Evolutionary conservation across 2,113 vertebrate species (phyloP).

Genomic region (Ciconia boyciana): DNA sequence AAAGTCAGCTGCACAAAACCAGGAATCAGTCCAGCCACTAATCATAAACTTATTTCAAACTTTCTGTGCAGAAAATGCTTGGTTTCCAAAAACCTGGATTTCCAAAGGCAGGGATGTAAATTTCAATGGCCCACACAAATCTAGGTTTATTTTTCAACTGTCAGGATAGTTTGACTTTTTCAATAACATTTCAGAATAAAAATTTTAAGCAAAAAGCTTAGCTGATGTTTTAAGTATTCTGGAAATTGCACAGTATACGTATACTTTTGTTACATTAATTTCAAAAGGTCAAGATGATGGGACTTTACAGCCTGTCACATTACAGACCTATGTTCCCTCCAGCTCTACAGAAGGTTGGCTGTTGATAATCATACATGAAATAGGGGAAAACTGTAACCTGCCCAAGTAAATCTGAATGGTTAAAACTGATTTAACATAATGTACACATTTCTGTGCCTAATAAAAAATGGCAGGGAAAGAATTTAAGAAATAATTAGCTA

Average conservation of each 20-base stretch:
- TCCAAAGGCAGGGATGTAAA: not conserved
- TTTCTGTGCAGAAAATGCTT: not conserved
- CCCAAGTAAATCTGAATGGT: not conserved
- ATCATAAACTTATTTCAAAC: not conserved
- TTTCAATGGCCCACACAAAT: not conserved
- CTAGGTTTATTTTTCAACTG: not conserved
- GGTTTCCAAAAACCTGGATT: not conserved
- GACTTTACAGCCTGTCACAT: not conserved
- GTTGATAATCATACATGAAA: rapidly evolving
- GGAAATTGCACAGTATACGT: not conserved
- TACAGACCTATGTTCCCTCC: not conserved
- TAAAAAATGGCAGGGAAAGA: not conserved
- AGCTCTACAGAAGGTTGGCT: not conserved
- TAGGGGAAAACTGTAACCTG: not conserved
- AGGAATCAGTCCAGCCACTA: not conserved
- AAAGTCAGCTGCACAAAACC: not conserved
- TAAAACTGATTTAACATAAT: not conserved
- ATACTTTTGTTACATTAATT: not conserved
- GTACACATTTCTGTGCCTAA: not conserved
- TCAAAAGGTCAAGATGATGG: not conserved
- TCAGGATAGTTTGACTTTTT: not conserved
- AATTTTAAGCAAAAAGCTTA: not conserved
- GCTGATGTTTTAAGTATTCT: not conserved
- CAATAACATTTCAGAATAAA: not conserved
- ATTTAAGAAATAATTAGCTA: not conserved